Conservation (phyloP, 2,888 invertebrate genomes). For the Drosophila colorata region DNA sequence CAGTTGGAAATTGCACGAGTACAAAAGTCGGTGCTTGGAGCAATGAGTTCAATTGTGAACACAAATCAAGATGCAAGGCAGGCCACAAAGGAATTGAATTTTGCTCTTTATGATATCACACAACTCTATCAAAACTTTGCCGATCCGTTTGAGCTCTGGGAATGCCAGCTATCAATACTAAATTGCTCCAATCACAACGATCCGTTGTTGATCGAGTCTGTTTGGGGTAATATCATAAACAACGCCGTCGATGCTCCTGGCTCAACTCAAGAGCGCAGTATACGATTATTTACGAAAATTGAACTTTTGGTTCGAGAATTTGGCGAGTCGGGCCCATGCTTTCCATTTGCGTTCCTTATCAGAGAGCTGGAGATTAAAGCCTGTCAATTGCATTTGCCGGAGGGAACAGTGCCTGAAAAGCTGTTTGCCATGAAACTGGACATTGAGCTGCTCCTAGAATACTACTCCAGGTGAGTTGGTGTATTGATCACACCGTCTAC, state of each 20-base stretch:
- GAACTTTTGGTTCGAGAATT: constrained; percentile 92
- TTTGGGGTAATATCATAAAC: constrained; percentile 94
- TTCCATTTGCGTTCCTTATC: constrained; percentile 94
- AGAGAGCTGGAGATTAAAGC: constrained; percentile 92
- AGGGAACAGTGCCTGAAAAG: constrained; percentile 91
- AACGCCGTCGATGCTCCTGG: constrained; percentile 83
- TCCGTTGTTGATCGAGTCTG: constrained; percentile 93
- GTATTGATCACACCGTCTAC: neutral
- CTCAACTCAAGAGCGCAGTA: constrained; percentile 87
- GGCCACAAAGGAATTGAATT: constrained; percentile 91
- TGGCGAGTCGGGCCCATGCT: constrained; percentile 93
- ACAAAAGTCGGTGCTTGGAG: constrained; percentile 90
- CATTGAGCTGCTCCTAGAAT: constrained; percentile 91
- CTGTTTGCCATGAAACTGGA: constrained; percentile 92
- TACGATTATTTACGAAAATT: constrained; percentile 91
- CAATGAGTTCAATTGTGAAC: constrained; percentile 86
- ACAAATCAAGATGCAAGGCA: constrained; percentile 87
- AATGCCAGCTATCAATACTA: constrained; percentile 97
- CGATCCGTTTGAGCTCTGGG: constrained; percentile 95
- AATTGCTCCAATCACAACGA: constrained; percentile 98
- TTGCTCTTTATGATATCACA: constrained; percentile 93
- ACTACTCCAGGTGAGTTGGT: constrained; percentile 88
- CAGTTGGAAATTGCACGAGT: constrained; percentile 93
- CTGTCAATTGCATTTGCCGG: constrained; percentile 90
- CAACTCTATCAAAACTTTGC: constrained; percentile 97